Conservation (phyloP, 2,797 vertebrate genomes). For the Threskiornis aethiopicus region DNA sequence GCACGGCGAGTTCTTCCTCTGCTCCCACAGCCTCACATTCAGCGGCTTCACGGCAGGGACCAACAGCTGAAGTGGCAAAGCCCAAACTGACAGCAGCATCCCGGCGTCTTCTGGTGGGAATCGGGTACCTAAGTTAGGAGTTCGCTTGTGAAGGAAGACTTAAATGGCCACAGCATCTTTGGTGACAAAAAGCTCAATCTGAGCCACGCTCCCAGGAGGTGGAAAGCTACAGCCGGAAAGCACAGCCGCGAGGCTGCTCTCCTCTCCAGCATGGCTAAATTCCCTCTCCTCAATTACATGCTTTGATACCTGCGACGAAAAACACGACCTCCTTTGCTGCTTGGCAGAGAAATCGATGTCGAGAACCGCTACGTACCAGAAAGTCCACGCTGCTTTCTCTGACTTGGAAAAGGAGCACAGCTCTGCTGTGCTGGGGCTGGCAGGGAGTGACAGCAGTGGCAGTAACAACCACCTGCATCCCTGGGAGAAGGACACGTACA, state of each 20-base stretch:
- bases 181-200: background rate
- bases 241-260: background rate
- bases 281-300: background rate
- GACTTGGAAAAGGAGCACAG: background rate
- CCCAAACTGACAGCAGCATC: background rate
- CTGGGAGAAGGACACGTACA: background rate
- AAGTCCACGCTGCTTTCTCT: background rate
- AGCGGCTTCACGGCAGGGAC: fast-evolving
- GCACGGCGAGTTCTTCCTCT: background rate
- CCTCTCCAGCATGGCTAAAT: background rate
- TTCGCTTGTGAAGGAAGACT: background rate
- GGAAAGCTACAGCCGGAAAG: background rate
- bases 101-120: background rate
- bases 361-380: fast-evolving
- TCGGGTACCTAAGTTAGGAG: background rate
- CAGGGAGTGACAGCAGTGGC: too few species aligned
- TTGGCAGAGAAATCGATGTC: background rate
- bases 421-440: background rate
- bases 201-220: background rate
- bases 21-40: background rate
- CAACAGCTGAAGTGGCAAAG: background rate
- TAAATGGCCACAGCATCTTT: background rate
- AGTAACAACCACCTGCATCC: background rate
- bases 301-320: background rate
- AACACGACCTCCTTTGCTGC: background rate